Conservation (phyloP, 1,140 invertebrate species). For the Ceratina australensis region DNA sequence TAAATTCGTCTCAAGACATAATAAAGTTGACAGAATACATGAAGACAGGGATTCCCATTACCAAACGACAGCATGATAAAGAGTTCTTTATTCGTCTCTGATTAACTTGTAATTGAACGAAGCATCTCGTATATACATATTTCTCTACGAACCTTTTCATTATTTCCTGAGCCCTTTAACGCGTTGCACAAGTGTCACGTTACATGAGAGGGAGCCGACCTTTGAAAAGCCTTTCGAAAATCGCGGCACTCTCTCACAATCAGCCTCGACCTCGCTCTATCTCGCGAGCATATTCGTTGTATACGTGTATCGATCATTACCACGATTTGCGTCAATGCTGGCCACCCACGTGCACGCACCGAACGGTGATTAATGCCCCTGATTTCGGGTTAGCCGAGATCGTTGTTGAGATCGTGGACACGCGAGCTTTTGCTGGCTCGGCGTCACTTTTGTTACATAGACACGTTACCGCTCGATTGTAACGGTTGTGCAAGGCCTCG, state of each 20-base stretch:
- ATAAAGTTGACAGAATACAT: too few relatives aligned
- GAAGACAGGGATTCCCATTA: too few relatives aligned
- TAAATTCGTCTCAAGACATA: too few relatives aligned
- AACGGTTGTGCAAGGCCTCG: slow-evolving; percentile 52
- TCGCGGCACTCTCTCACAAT: slow-evolving; percentile 44
- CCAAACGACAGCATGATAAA: too few relatives aligned
- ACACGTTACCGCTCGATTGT: slow-evolving; percentile 33
- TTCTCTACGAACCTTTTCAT: too few relatives aligned
- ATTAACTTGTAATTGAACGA: too few relatives aligned
- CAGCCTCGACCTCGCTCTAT: slow-evolving; percentile 60
- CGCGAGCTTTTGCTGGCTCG: slow-evolving; percentile 25
- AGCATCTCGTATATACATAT: too few relatives aligned
- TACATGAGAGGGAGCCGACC: slow-evolving; percentile 52
- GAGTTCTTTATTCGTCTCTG: too few relatives aligned
- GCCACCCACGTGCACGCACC: slow-evolving; percentile 61
- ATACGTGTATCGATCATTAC: slow-evolving; percentile 47
- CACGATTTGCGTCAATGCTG: slow-evolving; percentile 61
- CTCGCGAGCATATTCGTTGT: slow-evolving; percentile 21
- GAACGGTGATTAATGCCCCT: slow-evolving; percentile 63
- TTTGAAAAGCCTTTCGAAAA: slow-evolving; percentile 63
- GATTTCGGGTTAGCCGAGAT: slow-evolving; percentile 60
- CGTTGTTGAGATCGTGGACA: slow-evolving; percentile 56
- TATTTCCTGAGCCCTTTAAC: too few relatives aligned
- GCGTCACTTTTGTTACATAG: slow-evolving; percentile 46
- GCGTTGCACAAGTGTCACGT: too few relatives aligned